Evolutionary conservation across 2,888 invertebrate species (phyloP), one percentile per base, ranked within the genome.

Genomic region (Drosophila nr. fundita): DNA sequence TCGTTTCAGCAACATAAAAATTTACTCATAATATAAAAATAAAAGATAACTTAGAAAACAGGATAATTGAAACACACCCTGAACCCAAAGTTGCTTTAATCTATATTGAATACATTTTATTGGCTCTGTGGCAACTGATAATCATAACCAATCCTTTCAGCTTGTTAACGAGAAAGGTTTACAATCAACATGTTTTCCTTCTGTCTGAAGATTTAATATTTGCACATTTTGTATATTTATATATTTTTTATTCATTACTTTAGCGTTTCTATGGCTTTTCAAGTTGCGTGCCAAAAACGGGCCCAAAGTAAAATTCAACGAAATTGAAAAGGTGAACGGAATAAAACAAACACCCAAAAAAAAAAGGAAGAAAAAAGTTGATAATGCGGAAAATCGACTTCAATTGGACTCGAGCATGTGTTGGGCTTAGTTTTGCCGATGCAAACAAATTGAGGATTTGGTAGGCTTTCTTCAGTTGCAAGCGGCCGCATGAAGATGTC

Each of bases 381-480:
- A 76, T 68, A 73, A 80, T 71, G 73, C 76, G 64, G 62, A 57
- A 80, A 76, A 68, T 55, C 63, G 42, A 50, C 63, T 52, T 66
- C 50, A 68, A 80, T 76, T 71, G 61, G 71, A 61, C 66, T 66
- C 53, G 4, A 52, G 45, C 57, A 48, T 67, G 45, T 58, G 40
- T 52, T 65, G 29, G 57, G 42, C 68, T 78, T 75, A 74, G 53
- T 54, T 68, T 52, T 61, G 64, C 58, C 40, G 57, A 63, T 55
- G 52, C 57, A 42, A 52, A 55, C 45, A 53, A 71, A 76, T 61
- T 71, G 32, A 30, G 34, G 59, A 59, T 66, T 67, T 66, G 36
- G 27, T n/a, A 34, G 34, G 29, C 42, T 54, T 58, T 75, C 53
- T 48, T 13, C 63, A 64, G 54, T 49, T 59, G 32, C n/a, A 21